A percentile compares a stretch with the other conserved stretches of the same genome.
phyloP scores from a whole-genome alignment of 2,113 vertebrate genomes.

The Callocephalon fimbriatum region DNA sequence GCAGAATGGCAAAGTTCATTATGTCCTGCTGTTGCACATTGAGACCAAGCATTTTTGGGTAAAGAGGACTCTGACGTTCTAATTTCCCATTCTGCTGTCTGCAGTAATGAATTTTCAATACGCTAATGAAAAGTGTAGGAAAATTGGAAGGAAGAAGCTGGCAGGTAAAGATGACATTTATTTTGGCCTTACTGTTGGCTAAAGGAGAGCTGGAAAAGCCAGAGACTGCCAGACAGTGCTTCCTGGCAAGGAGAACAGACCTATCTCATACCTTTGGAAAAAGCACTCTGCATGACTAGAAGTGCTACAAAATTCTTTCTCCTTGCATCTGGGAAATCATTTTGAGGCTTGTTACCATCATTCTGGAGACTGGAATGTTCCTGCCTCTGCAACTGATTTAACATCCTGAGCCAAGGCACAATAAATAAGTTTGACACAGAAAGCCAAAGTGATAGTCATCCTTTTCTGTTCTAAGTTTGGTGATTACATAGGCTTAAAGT shows the following conservation, averaged over 20 bases:
- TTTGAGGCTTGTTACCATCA: neutral
- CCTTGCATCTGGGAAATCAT: neutral
- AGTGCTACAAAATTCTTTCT: neutral
- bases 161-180: constrained; percentile 25
- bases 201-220: neutral
- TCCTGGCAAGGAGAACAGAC: constrained; percentile 11
- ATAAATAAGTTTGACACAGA: neutral
- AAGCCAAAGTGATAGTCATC: neutral
- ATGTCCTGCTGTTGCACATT: neutral
- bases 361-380: neutral
- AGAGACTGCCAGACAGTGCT: constrained; percentile 1
- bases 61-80: neutral
- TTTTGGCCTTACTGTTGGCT: constrained; percentile 30
- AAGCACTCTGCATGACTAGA: neutral
- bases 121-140: constrained; percentile 18
- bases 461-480: neutral
- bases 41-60: neutral
- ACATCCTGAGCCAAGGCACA: neutral
- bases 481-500: neutral
- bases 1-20: neutral
- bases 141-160: constrained; percentile 53
- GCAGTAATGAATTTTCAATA: constrained; percentile 36
- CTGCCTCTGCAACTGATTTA: neutral
- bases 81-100: neutral
- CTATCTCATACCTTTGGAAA: constrained; percentile 39